A percentile compares a stretch with the other conserved stretches of the same genome.
These are phyloP conservation scores for Argyresthia goedartella DNA, from an alignment of 2,888 invertebrate genomes.

Conservation along the genomic window DNA sequence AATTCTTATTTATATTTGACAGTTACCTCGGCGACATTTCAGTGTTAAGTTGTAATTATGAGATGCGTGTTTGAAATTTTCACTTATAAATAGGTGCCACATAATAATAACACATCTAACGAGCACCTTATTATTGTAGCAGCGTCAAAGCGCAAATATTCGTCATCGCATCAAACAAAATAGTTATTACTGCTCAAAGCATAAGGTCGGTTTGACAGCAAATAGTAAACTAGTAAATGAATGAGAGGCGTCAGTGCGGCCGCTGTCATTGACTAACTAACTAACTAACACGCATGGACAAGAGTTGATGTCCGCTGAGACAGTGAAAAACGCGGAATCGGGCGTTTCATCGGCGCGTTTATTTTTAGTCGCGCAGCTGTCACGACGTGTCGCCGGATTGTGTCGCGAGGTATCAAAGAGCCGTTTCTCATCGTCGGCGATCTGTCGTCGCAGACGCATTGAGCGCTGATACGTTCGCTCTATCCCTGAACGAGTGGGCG, in stretches of 20 bases:
- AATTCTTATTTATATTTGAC: no score
- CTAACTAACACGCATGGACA: slow-evolving; percentile 62
- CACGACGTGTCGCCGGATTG: slow-evolving; percentile 29
- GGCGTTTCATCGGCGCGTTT: slow-evolving; percentile 35
- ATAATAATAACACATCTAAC: no score
- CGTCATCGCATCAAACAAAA: no score
- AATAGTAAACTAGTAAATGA: neutral
- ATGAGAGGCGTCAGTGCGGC: slow-evolving; percentile 1
- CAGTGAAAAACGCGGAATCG: slow-evolving; percentile 68
- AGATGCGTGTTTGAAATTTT: no score
- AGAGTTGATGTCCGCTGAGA: slow-evolving; percentile 62
- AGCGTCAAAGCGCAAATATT: no score
- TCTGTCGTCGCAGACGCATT: no score
- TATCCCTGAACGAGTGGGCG: slow-evolving; percentile 9
- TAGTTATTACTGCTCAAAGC: no score
- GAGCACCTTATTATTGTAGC: no score
- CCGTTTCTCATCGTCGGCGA: slow-evolving; percentile 8
- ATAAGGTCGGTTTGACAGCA: no score
- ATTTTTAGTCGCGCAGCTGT: slow-evolving; percentile 61
- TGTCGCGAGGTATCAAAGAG: slow-evolving; percentile 30
- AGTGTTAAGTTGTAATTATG: no score
- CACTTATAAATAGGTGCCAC: no score
- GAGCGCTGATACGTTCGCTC: neutral
- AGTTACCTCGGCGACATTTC: no score
- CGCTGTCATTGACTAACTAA: slow-evolving; percentile 67